Percentiles rank a stretch among this genome's conserved stretches.
These are phyloP conservation scores for Drosophila neonasuta DNA, from an alignment of 2,888 invertebrate genomes.

Conservation along the genomic window DNA sequence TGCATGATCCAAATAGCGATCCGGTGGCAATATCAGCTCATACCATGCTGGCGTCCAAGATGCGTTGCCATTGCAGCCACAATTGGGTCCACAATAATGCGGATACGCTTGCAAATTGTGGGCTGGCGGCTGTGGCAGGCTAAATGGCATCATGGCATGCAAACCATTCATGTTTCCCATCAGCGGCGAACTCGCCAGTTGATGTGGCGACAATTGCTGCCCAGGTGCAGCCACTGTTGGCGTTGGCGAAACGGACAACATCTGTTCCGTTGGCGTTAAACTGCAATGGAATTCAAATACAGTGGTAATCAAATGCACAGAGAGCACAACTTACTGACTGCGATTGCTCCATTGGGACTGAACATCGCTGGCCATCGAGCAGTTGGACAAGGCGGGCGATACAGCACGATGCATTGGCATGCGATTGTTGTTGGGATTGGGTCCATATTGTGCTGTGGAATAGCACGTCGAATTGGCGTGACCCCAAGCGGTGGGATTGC, in stretches of 20 bases:
- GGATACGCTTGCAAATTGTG: constrained; percentile 25
- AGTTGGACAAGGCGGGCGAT: constrained; percentile 65
- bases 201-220: constrained; percentile 56
- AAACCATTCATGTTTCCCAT: constrained; percentile 38
- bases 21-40: constrained; percentile 83
- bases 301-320: too few species aligned
- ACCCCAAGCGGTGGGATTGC: constrained; percentile 39
- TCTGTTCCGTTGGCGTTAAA: constrained; percentile 34
- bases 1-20: constrained; percentile 87
- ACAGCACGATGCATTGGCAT: constrained; percentile 48
- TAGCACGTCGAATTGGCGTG: constrained; percentile 58
- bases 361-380: constrained; percentile 61
- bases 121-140: constrained; percentile 21
- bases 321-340: constrained; percentile 38
- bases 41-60: constrained; percentile 56
- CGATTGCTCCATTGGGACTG: constrained; percentile 59
- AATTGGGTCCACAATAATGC: constrained; percentile 43
- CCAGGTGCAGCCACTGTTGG: constrained; percentile 4
- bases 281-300: constrained; percentile 15
- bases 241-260: constrained; percentile 46
- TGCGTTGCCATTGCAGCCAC: constrained; percentile 26
- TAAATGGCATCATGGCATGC: constrained; percentile 34
- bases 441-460: constrained; percentile 20
- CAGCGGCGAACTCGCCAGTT: constrained; percentile 15
- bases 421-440: constrained; percentile 36